Conservation (phyloP, 1,140 invertebrate genomes). For the Drusus annulatus region DNA sequence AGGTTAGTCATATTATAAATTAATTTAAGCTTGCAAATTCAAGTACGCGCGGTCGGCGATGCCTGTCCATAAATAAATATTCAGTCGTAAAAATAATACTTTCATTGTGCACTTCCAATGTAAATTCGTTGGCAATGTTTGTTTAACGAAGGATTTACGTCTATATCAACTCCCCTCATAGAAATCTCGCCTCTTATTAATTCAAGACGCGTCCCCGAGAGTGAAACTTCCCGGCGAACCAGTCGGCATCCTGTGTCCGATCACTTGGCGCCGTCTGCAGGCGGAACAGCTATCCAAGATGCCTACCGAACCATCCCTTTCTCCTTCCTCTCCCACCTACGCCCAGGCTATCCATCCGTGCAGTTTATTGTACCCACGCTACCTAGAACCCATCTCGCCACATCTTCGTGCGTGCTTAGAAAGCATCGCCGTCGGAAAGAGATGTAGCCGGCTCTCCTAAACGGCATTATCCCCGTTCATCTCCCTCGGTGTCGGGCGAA, state of each 20-base stretch:
- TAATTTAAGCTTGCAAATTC: too few relatives aligned
- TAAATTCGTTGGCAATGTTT: background rate
- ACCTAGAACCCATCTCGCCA: background rate
- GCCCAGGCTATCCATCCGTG: background rate
- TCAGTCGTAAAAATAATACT: background rate
- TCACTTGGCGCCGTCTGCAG: conserved; percentile 20
- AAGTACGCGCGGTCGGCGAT: background rate
- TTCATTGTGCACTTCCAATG: background rate
- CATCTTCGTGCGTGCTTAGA: background rate
- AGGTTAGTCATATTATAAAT: background rate
- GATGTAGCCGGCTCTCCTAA: background rate
- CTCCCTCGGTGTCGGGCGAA: too few relatives aligned
- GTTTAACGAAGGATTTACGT: background rate
- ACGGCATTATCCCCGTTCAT: background rate
- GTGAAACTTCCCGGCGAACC: conserved; percentile 16
- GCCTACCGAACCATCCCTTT: background rate
- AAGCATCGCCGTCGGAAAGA: background rate
- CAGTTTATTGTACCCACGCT: background rate
- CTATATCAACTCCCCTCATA: background rate
- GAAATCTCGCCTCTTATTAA: conserved; percentile 5
- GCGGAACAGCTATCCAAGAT: background rate
- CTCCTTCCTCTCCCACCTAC: too few relatives aligned
- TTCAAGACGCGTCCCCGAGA: conserved; percentile 1
- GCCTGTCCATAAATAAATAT: background rate
- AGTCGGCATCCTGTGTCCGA: conserved; percentile 1